These are phyloP conservation scores for Anadara kagoshimensis DNA, from an alignment of 1,140 invertebrate species.

Conservation along the genomic window DNA sequence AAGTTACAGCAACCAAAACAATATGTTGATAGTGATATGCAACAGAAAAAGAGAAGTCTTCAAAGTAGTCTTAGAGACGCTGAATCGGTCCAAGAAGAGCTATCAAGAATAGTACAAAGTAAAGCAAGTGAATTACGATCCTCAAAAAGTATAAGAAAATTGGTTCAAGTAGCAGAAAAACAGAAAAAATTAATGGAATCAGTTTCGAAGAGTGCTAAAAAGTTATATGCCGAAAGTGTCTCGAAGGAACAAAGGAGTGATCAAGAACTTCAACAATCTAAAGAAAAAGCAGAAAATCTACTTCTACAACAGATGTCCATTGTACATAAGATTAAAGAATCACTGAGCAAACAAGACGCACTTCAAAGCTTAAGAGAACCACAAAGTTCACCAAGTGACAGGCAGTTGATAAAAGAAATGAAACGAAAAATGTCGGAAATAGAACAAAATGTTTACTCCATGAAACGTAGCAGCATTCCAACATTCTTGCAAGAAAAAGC, in stretches of 20 bases:
- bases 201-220: not conserved
- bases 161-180: not conserved
- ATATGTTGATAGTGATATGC: not conserved
- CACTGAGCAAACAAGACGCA: no score
- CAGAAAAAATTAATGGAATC: constrained; percentile 6
- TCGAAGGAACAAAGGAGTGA: not conserved
- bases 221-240: not conserved
- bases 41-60: not conserved
- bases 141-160: not conserved
- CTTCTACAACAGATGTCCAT: not conserved
- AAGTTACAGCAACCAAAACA: no score
- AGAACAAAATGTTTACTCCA: no score
- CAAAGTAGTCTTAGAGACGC: constrained; percentile 2
- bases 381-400: no score
- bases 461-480: no score
- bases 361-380: no score
- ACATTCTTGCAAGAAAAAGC: no score
- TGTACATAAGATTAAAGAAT: not conserved
- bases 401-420: no score
- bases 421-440: no score
- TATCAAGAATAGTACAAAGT: not conserved
- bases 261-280: not conserved
- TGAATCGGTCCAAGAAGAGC: not conserved
- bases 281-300: not conserved
- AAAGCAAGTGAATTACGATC: not conserved